phyloP scores from a whole-genome alignment of 2,888 invertebrate species.

The Hoplodrina blanda region DNA sequence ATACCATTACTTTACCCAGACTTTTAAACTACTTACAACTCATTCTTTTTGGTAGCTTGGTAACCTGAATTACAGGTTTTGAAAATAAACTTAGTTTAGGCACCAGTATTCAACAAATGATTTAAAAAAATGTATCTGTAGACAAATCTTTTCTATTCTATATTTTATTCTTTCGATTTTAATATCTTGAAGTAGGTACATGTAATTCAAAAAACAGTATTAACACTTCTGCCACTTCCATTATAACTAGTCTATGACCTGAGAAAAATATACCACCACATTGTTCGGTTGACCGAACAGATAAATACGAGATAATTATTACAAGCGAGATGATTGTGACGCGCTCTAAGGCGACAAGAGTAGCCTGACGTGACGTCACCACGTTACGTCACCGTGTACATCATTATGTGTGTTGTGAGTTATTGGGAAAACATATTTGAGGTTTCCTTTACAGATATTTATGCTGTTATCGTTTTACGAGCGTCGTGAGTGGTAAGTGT shows the following conservation, averaged over 20 bases:
- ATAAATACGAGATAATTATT: slow-evolving; percentile 31
- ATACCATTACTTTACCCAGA: too few species aligned
- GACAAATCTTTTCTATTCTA: too few species aligned
- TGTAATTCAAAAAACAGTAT: too few species aligned
- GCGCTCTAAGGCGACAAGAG: slow-evolving; percentile 15
- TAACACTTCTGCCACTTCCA: too few species aligned
- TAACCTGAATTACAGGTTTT: too few species aligned
- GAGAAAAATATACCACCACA: not conserved
- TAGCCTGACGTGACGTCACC: slow-evolving; percentile 39
- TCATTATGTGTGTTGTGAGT: slow-evolving; percentile 6
- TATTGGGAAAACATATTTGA: slow-evolving; percentile 35
- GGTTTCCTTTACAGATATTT: slow-evolving; percentile 35
- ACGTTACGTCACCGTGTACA: slow-evolving; percentile 16
- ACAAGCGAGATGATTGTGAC: slow-evolving; percentile 30
- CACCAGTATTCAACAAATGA: too few species aligned
- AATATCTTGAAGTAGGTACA: too few species aligned
- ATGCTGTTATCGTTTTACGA: slow-evolving; percentile 51
- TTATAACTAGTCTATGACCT: not conserved
- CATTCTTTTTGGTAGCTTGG: too few species aligned
- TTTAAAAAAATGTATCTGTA: too few species aligned
- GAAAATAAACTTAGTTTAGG: too few species aligned
- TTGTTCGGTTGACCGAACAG: slow-evolving; percentile 3
- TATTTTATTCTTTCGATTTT: too few species aligned
- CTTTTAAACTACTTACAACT: too few species aligned
- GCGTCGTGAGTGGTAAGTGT: slow-evolving; percentile 43